phyloP scores from a whole-genome alignment of 2,113 vertebrate genomes.

The Copsychus sechellarum region DNA sequence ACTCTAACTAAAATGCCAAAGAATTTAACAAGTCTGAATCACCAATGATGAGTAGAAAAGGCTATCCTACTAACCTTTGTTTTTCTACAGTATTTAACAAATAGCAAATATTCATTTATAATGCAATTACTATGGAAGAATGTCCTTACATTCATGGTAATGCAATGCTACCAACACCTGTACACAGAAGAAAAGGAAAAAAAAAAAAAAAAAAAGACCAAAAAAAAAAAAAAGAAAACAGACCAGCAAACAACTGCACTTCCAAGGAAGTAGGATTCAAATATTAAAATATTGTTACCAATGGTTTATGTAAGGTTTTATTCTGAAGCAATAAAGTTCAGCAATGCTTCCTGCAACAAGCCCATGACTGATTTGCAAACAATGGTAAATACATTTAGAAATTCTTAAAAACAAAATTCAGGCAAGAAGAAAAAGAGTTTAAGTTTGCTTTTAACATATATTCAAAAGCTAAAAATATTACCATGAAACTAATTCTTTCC shows the following conservation, averaged over 20 bases:
- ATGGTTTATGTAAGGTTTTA: background rate
- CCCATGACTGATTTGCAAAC: background rate
- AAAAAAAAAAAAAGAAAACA: background rate
- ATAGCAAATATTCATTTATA: background rate
- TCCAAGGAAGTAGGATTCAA: background rate
- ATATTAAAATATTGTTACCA: background rate
- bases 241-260: background rate
- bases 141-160: background rate
- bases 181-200: fast-evolving
- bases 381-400: background rate
- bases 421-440: background rate
- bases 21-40: background rate
- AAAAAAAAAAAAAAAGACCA: background rate
- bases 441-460: background rate
- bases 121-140: background rate
- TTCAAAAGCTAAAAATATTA: constrained; percentile 14
- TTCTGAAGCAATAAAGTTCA: background rate
- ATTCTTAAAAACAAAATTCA: background rate
- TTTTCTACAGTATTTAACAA: background rate
- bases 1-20: background rate
- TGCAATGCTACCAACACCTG: background rate
- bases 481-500: constrained; percentile 35
- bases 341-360: background rate
- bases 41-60: background rate
- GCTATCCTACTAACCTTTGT: background rate